Conservation (phyloP, 2,888 invertebrate genomes). For the Eupithecia subumbrata region DNA sequence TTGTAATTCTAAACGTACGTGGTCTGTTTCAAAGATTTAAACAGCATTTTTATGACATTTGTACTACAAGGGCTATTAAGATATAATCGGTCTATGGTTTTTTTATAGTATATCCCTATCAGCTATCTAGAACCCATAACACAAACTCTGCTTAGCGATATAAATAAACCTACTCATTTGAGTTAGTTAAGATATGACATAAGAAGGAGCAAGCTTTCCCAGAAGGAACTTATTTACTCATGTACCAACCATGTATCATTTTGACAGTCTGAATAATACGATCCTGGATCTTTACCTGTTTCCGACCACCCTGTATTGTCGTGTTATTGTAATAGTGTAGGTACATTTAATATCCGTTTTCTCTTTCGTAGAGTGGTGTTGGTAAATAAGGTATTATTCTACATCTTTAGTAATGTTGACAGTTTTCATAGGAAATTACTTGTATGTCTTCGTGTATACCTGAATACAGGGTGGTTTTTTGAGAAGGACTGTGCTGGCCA, state of each 20-base stretch:
- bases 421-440: background rate
- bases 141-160: too few relatives aligned
- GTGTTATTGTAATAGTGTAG: background rate
- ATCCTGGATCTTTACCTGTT: background rate
- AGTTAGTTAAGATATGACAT: background rate
- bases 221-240: background rate
- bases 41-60: background rate
- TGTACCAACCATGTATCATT: background rate
- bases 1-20: background rate
- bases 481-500: too few relatives aligned
- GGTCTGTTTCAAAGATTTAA: background rate
- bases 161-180: too few relatives aligned
- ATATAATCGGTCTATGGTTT: too few relatives aligned
- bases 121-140: too few relatives aligned
- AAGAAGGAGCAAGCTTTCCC: background rate
- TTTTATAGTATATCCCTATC: background rate
- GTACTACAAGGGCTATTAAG: too few relatives aligned
- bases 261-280: background rate
- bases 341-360: slow-evolving; percentile 4
- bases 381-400: background rate
- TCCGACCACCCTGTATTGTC: background rate
- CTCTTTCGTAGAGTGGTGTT: background rate
- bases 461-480: too few relatives aligned
- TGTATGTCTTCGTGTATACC: background rate
- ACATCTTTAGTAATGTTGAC: background rate